phyloP scores from a whole-genome alignment of 2,113 vertebrate genomes.

The Sciurus niger region DNA sequence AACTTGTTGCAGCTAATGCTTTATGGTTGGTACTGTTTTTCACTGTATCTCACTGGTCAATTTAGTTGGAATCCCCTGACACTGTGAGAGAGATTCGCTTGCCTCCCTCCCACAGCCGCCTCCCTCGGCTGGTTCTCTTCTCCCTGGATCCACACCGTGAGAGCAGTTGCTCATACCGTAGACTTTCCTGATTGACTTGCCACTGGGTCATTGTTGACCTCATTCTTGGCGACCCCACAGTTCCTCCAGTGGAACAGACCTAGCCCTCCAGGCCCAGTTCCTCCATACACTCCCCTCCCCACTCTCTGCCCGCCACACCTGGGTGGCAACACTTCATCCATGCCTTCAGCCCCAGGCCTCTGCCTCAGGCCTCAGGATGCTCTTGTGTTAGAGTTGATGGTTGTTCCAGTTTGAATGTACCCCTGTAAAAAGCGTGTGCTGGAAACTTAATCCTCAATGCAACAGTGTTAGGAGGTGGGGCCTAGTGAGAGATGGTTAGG shows the following conservation, averaged over 20 bases:
- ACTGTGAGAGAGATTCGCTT: no score
- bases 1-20: neutral
- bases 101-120: neutral
- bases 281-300: neutral
- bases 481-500: neutral
- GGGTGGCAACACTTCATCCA: no score
- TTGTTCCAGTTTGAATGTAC: neutral
- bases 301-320: neutral
- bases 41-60: neutral
- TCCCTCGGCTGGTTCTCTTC: neutral
- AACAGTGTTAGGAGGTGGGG: neutral
- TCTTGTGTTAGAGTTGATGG: neutral
- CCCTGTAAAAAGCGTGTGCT: no score
- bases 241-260: neutral
- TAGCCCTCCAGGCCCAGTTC: no score
- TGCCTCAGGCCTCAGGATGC: neutral
- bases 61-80: no score
- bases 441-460: neutral
- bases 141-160: neutral
- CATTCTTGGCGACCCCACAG: fast-evolving
- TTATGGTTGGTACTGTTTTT: neutral
- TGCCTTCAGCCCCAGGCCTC: neutral
- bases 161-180: neutral
- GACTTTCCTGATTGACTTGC: neutral
- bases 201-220: neutral